These are phyloP conservation scores for Falco punctatus DNA, from an alignment of 2,113 vertebrate species.

Conservation along the genomic window DNA sequence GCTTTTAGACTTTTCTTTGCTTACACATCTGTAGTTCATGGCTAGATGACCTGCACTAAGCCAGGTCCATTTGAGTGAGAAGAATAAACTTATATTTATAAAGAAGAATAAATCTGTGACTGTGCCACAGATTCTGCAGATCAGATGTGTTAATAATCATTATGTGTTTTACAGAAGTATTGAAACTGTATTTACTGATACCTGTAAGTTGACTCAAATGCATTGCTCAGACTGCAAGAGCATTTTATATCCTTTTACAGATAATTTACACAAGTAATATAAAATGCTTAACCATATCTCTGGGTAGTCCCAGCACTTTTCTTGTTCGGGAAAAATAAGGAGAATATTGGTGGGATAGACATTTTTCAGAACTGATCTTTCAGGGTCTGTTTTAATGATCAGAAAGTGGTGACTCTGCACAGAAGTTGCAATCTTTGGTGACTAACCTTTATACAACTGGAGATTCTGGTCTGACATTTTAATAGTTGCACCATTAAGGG, in stretches of 20 bases:
- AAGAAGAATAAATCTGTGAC: not conserved
- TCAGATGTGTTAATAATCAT: not conserved
- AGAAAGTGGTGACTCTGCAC: not conserved
- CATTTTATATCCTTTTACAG: not conserved
- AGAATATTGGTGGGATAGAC: not conserved
- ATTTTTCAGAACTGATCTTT: not conserved
- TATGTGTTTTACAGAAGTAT: not conserved
- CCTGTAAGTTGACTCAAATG: not conserved
- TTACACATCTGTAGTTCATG: accelerated
- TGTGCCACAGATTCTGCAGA: not conserved
- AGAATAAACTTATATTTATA: too few species aligned
- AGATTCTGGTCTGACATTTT: not conserved
- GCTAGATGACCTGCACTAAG: not conserved
- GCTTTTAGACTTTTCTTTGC: not conserved
- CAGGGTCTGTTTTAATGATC: not conserved
- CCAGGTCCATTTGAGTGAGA: not conserved
- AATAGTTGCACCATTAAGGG: not conserved
- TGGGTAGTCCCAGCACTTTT: not conserved
- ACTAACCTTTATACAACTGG: not conserved
- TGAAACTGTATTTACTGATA: not conserved
- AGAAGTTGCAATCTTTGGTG: not conserved
- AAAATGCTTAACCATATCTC: not conserved
- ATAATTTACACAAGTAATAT: not conserved
- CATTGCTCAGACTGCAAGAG: not conserved
- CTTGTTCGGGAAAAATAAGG: not conserved